Conservation (phyloP, 2,797 vertebrate species). For the Chromobotia macracanthus region DNA sequence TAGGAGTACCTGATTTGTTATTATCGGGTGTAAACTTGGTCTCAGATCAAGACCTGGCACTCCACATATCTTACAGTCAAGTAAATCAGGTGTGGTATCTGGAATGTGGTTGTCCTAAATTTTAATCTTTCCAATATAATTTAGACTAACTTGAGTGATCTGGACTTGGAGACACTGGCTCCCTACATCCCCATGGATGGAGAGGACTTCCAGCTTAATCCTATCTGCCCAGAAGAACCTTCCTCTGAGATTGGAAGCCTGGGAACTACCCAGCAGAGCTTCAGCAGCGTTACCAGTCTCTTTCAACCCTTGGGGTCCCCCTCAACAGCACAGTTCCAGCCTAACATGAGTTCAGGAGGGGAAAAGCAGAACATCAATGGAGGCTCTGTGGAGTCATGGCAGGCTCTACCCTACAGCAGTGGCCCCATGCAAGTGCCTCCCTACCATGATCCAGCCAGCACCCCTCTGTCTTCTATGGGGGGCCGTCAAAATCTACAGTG, state of each 20-base stretch:
- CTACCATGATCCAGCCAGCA: conserved; percentile 80
- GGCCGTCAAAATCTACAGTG: conserved; percentile 89
- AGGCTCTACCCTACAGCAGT: conserved; percentile 67
- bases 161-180: conserved; percentile 95
- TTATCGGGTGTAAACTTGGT: no score
- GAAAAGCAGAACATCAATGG: conserved; percentile 73
- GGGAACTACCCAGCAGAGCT: conserved; percentile 77
- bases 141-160: conserved; percentile 89
- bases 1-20: no score
- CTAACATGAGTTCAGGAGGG: conserved; percentile 54
- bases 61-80: no score
- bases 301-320: conserved; percentile 84
- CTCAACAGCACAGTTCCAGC: conserved; percentile 64
- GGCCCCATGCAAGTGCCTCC: conserved; percentile 68
- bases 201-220: conserved; percentile 96
- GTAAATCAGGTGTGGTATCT: no score
- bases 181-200: conserved; percentile 99
- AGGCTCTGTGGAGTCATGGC: conserved; percentile 61
- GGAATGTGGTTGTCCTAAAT: not conserved
- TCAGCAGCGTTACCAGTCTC: conserved; percentile 84
- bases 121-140: not conserved
- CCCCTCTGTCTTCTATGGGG: conserved; percentile 88
- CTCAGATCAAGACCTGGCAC: no score
- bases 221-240: conserved; percentile 87
- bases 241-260: conserved; percentile 67